phyloP scores from a whole-genome alignment of 2,113 vertebrate genomes.

The Eptesicus fuscus region DNA sequence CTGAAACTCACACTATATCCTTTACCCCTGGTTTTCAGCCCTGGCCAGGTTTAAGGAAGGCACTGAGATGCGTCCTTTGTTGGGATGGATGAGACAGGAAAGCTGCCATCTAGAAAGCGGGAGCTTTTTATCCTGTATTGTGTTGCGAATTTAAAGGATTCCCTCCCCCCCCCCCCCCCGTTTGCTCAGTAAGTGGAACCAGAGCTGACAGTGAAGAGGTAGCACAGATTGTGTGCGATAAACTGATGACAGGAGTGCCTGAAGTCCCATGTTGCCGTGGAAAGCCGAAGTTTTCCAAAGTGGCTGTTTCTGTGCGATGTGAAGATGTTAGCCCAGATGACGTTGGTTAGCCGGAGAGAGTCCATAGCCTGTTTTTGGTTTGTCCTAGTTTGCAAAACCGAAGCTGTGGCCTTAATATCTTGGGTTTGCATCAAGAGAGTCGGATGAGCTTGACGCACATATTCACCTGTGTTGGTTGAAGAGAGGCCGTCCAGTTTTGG shows the following conservation, averaged over 20 bases:
- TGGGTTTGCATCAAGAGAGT: not conserved
- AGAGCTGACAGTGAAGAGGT: not conserved
- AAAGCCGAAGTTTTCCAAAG: slow-evolving; percentile 51
- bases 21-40: not conserved
- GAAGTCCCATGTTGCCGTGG: not conserved
- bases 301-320: not conserved
- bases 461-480: not conserved
- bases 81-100: not conserved
- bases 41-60: not conserved
- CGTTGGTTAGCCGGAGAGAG: not conserved
- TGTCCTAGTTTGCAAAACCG: not conserved
- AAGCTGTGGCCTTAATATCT: not conserved
- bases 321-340: not conserved
- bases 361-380: not conserved
- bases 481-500: not conserved
- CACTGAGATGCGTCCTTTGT: slow-evolving; percentile 54
- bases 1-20: not conserved
- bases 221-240: not conserved
- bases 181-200: not conserved
- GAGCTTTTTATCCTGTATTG: not conserved
- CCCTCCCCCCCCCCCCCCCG: not conserved
- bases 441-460: not conserved
- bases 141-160: not conserved
- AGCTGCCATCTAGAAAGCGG: slow-evolving; percentile 9
- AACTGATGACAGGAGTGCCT: not conserved